These are phyloP conservation scores for Pomacea canaliculata DNA, from an alignment of 2,888 invertebrate species.

Conservation along the genomic window DNA sequence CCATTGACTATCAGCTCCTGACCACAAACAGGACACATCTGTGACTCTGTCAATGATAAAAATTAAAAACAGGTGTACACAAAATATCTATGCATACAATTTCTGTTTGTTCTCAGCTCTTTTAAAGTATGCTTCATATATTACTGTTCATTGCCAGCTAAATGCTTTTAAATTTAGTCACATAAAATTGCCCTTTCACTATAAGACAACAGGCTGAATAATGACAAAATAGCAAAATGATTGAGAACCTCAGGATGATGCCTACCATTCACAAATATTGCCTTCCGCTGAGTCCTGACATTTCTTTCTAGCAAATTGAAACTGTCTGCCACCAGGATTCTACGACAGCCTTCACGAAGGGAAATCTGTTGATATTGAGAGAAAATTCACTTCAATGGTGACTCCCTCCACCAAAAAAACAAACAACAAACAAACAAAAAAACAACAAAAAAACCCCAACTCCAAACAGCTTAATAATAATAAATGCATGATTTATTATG, in stretches of 20 bases:
- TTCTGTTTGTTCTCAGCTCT: neutral
- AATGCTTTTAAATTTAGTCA: too few species aligned
- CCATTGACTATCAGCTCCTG: conserved; percentile 81
- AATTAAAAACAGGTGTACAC: neutral
- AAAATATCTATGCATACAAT: too few species aligned
- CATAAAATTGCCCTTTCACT: too few species aligned
- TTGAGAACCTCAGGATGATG: neutral
- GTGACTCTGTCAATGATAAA: conserved; percentile 76
- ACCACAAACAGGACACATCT: conserved; percentile 84
- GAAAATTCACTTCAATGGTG: neutral
- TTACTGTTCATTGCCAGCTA: too few species aligned
- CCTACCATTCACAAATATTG: conserved; percentile 78
- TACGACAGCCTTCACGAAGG: conserved; percentile 89
- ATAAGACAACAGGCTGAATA: too few species aligned
- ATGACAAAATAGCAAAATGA: too few species aligned
- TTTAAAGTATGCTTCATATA: too few species aligned
- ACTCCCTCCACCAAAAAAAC: neutral
- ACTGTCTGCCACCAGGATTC: conserved; percentile 90
- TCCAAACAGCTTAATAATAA: too few species aligned
- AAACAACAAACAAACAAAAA: neutral
- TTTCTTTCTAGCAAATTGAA: conserved; percentile 87
- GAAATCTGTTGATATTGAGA: conserved; percentile 76
- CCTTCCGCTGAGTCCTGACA: conserved; percentile 82
- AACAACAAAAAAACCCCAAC: neutral
- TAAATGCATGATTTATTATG: too few species aligned